Percentiles rank a stretch among this genome's conserved stretches.
Evolutionary conservation across 2,113 vertebrate genomes (phyloP).

Genomic region (Neopipo cinnamomea): DNA sequence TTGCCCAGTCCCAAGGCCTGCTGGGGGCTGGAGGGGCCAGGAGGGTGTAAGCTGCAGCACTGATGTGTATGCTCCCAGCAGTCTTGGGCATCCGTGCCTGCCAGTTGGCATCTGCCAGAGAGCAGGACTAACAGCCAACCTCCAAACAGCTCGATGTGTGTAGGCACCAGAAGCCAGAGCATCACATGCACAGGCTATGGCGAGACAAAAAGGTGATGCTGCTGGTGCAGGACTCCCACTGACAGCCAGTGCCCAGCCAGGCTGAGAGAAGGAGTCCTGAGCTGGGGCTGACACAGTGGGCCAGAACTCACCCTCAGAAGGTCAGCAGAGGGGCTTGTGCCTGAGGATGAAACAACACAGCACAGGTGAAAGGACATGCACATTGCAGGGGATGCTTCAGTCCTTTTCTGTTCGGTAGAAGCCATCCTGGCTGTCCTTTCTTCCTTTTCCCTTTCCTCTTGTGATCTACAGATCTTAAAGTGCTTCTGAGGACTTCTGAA

Average conservation of each 20-base stretch:
- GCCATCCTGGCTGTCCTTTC: not conserved
- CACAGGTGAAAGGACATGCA: not conserved
- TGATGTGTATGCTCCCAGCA: accelerated
- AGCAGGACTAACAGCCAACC: not conserved
- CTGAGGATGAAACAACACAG: not conserved
- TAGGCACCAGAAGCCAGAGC: not conserved
- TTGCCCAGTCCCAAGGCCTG: not conserved
- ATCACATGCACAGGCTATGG: not conserved
- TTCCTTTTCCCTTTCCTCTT: not conserved
- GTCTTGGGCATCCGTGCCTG: not conserved
- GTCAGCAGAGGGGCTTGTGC: not conserved
- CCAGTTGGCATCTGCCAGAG: not conserved
- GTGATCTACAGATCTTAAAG: not conserved
- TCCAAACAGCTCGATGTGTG: not conserved
- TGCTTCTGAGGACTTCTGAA: not conserved
- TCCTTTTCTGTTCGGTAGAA: not conserved
- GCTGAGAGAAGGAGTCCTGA: accelerated
- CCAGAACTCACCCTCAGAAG: not conserved
- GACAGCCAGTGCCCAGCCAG: not conserved
- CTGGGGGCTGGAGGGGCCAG: not conserved
- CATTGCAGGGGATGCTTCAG: not conserved
- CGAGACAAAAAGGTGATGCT: accelerated
- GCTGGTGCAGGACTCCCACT: accelerated
- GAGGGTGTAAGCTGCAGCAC: not conserved
- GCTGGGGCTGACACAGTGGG: not conserved